phyloP scores from a whole-genome alignment of 2,113 vertebrate species.

The Machaerirhynchus nigripectus region DNA sequence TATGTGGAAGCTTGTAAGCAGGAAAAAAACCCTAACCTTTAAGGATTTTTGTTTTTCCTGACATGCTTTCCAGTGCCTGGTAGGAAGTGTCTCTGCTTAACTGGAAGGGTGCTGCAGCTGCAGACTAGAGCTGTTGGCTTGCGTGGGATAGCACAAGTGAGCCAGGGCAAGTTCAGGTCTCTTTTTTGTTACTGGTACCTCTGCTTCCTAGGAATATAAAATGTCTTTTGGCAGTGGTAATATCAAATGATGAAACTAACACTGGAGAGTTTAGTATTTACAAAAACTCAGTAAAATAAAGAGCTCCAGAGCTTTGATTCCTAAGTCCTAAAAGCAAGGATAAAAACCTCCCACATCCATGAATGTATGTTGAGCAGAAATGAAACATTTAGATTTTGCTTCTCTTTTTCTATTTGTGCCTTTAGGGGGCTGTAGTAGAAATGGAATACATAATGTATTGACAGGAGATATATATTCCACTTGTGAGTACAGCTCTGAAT shows the following conservation, averaged over 20 bases:
- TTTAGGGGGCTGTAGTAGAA: constrained; percentile 70
- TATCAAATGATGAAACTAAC: background rate
- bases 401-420: constrained; percentile 65
- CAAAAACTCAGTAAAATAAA: constrained; percentile 45
- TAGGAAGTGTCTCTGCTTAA: background rate
- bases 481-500: constrained; percentile 61
- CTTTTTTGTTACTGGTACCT: background rate
- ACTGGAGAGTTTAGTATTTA: constrained; percentile 40
- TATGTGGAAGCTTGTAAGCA: background rate
- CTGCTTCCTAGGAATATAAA: background rate
- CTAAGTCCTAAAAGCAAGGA: constrained; percentile 41
- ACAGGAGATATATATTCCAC: constrained; percentile 75
- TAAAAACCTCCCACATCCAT: background rate
- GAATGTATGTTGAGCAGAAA: constrained; percentile 60
- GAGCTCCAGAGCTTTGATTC: constrained; percentile 30
- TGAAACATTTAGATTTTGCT: constrained; percentile 65
- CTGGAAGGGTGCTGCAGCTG: background rate
- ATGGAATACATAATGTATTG: constrained; percentile 73
- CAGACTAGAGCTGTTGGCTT: background rate
- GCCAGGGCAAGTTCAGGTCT: background rate
- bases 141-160: background rate
- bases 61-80: background rate
- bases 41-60: background rate
- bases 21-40: background rate
- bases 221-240: background rate